Base-by-base conservation (phyloP, 2,888 invertebrate species). In the Autographa pulchrina region DNA sequence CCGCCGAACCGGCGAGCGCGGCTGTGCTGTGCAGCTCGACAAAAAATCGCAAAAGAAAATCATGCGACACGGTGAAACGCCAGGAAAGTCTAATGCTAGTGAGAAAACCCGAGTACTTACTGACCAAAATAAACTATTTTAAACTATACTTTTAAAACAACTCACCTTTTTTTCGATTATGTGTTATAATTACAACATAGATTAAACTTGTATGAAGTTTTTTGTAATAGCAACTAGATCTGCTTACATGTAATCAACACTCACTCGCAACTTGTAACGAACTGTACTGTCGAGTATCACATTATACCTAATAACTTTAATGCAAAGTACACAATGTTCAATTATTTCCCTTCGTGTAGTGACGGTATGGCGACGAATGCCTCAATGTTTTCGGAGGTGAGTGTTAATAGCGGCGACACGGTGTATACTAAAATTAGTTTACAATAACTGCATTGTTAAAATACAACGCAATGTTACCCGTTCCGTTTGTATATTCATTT, bases 31-130 rank as follows among this genome's bases (percentile, higher is more conserved):
- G 54, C 54, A 25, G 11, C 25, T 56, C 60, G 16, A 59, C 72
- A 61, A 74, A 58, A 68, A 72, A 67, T 63, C 35, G 43, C 59
- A 32, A 60, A 80, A 84, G 82, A 84, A 85, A 86, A 85, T 78
- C 71, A 65, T 35, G 43, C 65, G 32, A 48, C 62, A 32, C 68
- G 52, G 70, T 62, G 80, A 78, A 82, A 83, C 82, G 72, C 71
- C 14, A 38, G 31, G n/a, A 18, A 13, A 32, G 16, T 32, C 32
- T 32, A 32, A 8, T 16, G 41, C n/a, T 20, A 48, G 14, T n/a
- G 13, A 38, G 31, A 43, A 58, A 58, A 32, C 13, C 31, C n/a
- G 14, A 0, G 48, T 38, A 6, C 20, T 20, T 61, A 32, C 18
- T 1, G 14, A 14, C 41, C 41, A 43, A 11, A 14, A 60, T 1